Percentiles rank a stretch among this genome's conserved stretches.
Conservation (phyloP, 2,113 vertebrate species). For the Alosa alosa region DNA sequence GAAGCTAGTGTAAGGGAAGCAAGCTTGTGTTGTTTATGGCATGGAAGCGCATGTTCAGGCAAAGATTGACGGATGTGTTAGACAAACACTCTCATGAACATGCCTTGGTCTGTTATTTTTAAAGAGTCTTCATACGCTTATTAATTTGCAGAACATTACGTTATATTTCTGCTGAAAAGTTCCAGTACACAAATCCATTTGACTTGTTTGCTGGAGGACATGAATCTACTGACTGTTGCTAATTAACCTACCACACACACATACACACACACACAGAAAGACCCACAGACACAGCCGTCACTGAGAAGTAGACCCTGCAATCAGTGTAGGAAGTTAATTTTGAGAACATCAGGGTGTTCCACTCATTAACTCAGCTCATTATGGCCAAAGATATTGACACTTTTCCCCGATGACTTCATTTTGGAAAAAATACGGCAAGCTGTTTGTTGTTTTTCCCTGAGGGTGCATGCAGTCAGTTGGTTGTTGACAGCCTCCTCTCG, state of each 20-base stretch:
- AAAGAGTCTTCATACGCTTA: no score
- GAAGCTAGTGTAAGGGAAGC: neutral
- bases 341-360: neutral
- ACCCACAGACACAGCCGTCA: neutral
- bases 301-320: neutral
- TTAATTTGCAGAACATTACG: neutral
- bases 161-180: neutral
- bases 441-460: neutral
- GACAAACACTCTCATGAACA: neutral
- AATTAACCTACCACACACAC: neutral
- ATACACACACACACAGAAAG: neutral
- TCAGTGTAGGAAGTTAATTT: conserved; percentile 4
- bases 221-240: no score
- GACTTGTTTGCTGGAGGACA: neutral
- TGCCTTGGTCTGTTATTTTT: no score
- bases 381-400: neutral
- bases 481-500: neutral
- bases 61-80: neutral
- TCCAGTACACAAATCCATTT: neutral
- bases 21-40: neutral
- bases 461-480: neutral
- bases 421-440: neutral
- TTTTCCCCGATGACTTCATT: neutral
- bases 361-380: neutral
- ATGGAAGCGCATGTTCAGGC: neutral